Conservation (phyloP, 64 coral and sea anemone species). For the Montipora cactus region DNA sequence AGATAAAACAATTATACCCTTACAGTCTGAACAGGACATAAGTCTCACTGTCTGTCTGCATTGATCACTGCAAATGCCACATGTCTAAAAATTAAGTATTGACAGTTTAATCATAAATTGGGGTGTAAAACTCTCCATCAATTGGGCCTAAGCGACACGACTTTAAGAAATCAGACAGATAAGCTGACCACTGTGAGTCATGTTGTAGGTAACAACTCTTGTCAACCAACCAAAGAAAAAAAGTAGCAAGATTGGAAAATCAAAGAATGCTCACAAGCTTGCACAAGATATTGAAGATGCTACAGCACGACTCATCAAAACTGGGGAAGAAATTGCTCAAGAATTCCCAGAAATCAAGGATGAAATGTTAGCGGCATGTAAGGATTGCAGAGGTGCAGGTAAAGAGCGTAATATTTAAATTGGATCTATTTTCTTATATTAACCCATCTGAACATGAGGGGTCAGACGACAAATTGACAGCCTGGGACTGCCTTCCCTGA, state of each 20-base stretch:
- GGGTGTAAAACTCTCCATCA: no score
- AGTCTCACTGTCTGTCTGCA: no score
- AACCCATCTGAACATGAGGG: no score
- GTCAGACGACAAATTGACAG: no score
- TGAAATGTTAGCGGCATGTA: slow-evolving; percentile 89
- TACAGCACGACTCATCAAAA: slow-evolving; percentile 88
- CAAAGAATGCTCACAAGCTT: slow-evolving; percentile 95
- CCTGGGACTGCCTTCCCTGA: no score
- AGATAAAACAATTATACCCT: no score
- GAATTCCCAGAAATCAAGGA: slow-evolving; percentile 93
- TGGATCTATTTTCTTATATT: no score
- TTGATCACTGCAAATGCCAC: no score
- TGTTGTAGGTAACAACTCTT: slow-evolving; percentile 83
- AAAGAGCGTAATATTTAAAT: neutral
- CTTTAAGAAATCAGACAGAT: no score
- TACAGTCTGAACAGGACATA: no score
- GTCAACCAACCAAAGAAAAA: slow-evolving; percentile 97
- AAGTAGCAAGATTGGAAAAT: slow-evolving; percentile 79
- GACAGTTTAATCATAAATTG: no score
- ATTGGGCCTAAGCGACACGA: neutral
- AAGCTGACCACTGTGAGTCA: neutral
- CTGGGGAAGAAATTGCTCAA: slow-evolving; percentile 82
- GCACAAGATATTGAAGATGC: slow-evolving; percentile 93
- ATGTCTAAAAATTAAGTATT: no score
- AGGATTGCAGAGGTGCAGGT: slow-evolving; percentile 84